Percentiles rank a stretch among this genome's conserved stretches.
Conservation (phyloP, 2,113 vertebrate genomes). For the Cryptomyrus ogoouensis region DNA sequence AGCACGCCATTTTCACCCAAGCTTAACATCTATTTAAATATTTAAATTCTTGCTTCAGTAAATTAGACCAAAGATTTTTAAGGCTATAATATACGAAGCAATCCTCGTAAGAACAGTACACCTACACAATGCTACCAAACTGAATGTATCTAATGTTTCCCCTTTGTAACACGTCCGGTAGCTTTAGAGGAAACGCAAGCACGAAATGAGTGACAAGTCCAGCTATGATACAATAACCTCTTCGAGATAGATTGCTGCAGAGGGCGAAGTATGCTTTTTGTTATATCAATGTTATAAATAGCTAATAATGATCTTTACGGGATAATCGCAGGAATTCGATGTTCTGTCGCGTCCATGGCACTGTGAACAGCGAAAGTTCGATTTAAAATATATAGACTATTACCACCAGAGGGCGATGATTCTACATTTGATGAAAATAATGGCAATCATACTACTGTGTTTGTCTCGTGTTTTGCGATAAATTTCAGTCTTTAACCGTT, state of each 20-base stretch:
- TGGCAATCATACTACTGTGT: neutral
- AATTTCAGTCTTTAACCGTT: neutral
- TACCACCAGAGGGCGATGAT: neutral
- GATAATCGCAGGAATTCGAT: neutral
- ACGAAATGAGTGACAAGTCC: neutral
- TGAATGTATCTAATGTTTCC: neutral
- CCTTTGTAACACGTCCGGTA: neutral
- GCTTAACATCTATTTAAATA: neutral
- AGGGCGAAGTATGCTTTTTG: conserved; percentile 35
- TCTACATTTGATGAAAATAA: neutral
- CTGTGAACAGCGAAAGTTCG: too few species aligned
- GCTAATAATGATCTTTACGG: neutral
- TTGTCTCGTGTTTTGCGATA: neutral
- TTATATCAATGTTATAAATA: neutral
- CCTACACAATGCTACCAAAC: neutral
- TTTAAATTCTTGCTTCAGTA: neutral
- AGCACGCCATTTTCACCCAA: neutral
- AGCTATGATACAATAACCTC: conserved; percentile 16
- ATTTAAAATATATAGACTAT: neutral
- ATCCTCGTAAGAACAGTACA: neutral
- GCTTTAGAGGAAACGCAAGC: neutral
- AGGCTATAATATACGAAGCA: neutral
- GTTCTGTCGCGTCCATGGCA: neutral
- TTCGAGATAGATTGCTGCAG: conserved; percentile 44
- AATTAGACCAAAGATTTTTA: neutral